phyloP scores from a whole-genome alignment of 1,140 invertebrate species.

The Drosophila teissieri region DNA sequence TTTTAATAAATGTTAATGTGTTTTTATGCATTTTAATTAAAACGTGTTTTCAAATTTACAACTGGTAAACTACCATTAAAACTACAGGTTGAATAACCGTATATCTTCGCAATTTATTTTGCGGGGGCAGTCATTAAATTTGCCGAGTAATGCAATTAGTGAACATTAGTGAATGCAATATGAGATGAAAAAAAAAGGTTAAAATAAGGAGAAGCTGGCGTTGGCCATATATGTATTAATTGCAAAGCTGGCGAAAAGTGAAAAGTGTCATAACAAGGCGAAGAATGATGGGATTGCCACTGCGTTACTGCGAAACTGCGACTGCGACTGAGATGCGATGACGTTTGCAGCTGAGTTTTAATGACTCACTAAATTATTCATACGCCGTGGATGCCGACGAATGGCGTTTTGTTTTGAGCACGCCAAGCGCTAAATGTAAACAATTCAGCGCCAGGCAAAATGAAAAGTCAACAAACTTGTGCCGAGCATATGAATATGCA shows the following conservation, averaged over 20 bases:
- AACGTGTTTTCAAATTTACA: background rate
- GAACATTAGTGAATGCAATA: slow-evolving; percentile 37
- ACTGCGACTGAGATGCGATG: slow-evolving; percentile 38
- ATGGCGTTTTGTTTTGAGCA: slow-evolving; percentile 81
- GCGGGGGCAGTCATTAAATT: background rate
- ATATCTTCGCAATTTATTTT: background rate
- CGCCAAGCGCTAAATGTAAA: slow-evolving; percentile 81
- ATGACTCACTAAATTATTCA: slow-evolving; percentile 83
- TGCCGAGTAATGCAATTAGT: slow-evolving; percentile 37
- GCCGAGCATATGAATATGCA: slow-evolving; percentile 74
- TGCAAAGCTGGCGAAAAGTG: slow-evolving; percentile 60
- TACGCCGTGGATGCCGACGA: slow-evolving; percentile 75
- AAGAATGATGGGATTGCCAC: slow-evolving; percentile 12
- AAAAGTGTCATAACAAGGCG: slow-evolving; percentile 79
- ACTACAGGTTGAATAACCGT: background rate
- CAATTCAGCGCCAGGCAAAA: slow-evolving; percentile 81
- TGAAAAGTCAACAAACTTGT: slow-evolving; percentile 83
- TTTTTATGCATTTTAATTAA: background rate
- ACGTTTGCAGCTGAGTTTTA: slow-evolving; percentile 62
- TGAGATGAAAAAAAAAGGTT: background rate
- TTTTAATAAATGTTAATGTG: background rate
- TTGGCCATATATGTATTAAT: slow-evolving; percentile 46
- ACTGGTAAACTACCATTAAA: background rate
- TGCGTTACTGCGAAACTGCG: slow-evolving; percentile 8
- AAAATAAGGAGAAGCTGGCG: too few species aligned